These are phyloP conservation scores for Hypsibius dujardini DNA, from an alignment of 1,140 invertebrate genomes.

Conservation along the genomic window DNA sequence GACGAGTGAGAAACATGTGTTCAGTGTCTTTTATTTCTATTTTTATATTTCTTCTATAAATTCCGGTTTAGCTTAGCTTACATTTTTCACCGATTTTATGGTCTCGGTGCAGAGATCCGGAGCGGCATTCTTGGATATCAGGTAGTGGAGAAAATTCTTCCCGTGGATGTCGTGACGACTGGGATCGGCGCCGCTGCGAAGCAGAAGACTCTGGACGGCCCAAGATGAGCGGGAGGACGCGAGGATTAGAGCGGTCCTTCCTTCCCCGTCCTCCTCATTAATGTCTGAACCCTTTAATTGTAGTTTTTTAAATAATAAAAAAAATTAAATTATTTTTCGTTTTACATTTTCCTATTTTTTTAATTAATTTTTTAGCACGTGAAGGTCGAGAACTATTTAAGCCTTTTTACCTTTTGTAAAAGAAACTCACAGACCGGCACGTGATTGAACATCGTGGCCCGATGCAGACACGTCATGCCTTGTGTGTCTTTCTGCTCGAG, in stretches of 20 bases:
- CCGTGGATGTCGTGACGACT: not conserved
- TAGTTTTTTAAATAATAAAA: no score
- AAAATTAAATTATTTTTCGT: not conserved
- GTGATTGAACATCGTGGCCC: conserved; percentile 73
- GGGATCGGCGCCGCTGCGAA: not conserved
- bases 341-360: not conserved
- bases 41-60: no score
- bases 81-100: not conserved
- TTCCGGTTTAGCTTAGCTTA: no score
- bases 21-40: no score
- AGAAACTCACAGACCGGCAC: conserved; percentile 60
- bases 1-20: no score
- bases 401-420: conserved; percentile 41
- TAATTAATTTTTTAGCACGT: not conserved
- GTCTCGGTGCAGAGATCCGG: not conserved
- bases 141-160: not conserved
- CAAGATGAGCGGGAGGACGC: conserved; percentile 38
- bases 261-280: conserved; percentile 56
- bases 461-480: conserved; percentile 69
- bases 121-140: not conserved
- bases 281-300: conserved; percentile 59
- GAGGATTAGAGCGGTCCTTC: conserved; percentile 54
- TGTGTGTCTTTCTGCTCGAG: conserved; percentile 24
- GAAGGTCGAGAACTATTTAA: no score
- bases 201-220: not conserved